These are phyloP conservation scores for Gastracanthus pulcherrimus DNA, from an alignment of 2,888 invertebrate genomes.

Conservation along the genomic window DNA sequence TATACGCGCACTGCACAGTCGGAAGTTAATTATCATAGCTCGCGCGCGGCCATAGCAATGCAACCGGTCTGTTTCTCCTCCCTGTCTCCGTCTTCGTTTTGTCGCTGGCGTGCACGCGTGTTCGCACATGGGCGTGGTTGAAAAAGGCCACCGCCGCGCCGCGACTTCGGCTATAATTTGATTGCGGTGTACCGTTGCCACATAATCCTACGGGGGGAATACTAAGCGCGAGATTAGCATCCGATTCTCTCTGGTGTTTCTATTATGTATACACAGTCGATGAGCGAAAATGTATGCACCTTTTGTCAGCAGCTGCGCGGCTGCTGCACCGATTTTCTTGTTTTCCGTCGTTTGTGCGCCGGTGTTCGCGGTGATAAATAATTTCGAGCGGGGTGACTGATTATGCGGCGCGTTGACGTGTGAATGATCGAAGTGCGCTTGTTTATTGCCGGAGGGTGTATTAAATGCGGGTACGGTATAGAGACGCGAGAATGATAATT, in stretches of 20 bases:
- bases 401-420: neutral
- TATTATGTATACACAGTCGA: no score
- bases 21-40: conserved; percentile 40
- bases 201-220: neutral
- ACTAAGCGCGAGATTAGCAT: conserved; percentile 23
- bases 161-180: conserved; percentile 5
- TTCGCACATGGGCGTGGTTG: conserved; percentile 20
- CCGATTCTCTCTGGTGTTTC: no score
- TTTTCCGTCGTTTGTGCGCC: neutral
- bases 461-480: no score
- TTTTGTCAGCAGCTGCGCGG: neutral
- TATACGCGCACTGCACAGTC: neutral
- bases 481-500: no score
- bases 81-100: neutral
- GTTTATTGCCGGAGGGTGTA: neutral
- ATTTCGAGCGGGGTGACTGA: neutral
- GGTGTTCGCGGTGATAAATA: neutral
- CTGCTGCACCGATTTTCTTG: neutral
- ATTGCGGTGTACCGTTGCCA: conserved; percentile 45
- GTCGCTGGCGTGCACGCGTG: neutral
- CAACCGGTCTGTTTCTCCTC: conserved; percentile 11
- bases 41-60: neutral
- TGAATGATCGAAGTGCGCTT: neutral
- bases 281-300: no score
- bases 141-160: neutral